Evolutionary conservation across 2,888 invertebrate genomes (phyloP).

Genomic region (Hirtodrosophila histrioides): DNA sequence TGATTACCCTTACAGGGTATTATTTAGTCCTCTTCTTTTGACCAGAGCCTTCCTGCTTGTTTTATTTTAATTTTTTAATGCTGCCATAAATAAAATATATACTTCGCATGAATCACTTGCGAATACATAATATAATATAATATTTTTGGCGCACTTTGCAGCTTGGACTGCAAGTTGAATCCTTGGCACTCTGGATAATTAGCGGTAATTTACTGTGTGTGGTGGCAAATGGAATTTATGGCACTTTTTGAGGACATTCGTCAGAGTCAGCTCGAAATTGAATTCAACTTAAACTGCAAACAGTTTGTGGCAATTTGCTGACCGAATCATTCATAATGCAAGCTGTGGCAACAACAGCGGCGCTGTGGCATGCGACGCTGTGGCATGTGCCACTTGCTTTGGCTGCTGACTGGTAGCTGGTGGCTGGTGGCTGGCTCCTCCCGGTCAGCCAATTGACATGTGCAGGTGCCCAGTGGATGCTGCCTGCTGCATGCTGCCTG

Average conservation of each 20-base stretch:
- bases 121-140: slow-evolving; percentile 51
- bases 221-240: slow-evolving; percentile 54
- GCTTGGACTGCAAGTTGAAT: slow-evolving; percentile 14
- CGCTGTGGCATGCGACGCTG: slow-evolving; percentile 33
- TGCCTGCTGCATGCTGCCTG: slow-evolving; percentile 11
- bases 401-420: background rate
- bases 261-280: slow-evolving; percentile 55
- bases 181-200: slow-evolving; percentile 68
- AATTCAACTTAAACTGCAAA: slow-evolving; percentile 69
- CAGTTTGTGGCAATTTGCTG: slow-evolving; percentile 64
- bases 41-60: background rate
- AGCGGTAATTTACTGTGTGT: slow-evolving; percentile 55
- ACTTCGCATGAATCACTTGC: slow-evolving; percentile 64
- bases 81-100: slow-evolving; percentile 39
- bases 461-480: slow-evolving; percentile 37
- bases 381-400: slow-evolving; percentile 46
- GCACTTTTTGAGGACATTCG: slow-evolving; percentile 59
- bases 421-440: slow-evolving; percentile 15
- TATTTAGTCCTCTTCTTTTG: background rate
- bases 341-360: slow-evolving; percentile 22
- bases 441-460: slow-evolving; percentile 74
- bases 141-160: slow-evolving; percentile 1
- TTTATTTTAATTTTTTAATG: slow-evolving; percentile 12
- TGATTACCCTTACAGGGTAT: slow-evolving; percentile 4
- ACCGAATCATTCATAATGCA: slow-evolving; percentile 76